These are phyloP conservation scores for Lithodes maja DNA, from an alignment of 2,888 invertebrate species.

Conservation along the genomic window DNA sequence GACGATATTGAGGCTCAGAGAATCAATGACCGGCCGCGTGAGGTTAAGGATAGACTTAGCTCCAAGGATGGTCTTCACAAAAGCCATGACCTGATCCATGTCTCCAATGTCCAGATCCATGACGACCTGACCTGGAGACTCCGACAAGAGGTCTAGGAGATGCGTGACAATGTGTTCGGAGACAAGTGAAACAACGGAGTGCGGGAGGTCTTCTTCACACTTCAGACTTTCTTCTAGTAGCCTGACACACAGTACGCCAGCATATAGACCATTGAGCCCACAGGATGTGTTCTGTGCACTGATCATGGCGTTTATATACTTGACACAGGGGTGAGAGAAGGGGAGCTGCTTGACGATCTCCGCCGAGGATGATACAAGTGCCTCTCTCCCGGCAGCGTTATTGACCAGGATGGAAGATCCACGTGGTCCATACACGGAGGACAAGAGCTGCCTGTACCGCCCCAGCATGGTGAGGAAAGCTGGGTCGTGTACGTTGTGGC, in stretches of 20 bases:
- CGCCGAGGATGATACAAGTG: constrained; percentile 48
- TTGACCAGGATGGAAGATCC: constrained; percentile 46
- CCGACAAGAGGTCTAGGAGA: constrained; percentile 28
- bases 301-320: constrained; percentile 67
- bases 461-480: constrained; percentile 44
- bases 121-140: constrained; percentile 43
- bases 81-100: constrained; percentile 45
- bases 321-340: constrained; percentile 59
- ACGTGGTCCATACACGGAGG: constrained; percentile 51
- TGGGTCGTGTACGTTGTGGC: constrained; percentile 49
- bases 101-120: constrained; percentile 57
- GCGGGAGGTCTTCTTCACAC: constrained; percentile 45
- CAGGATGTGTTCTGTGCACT: constrained; percentile 62
- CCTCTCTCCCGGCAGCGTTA: constrained; percentile 56
- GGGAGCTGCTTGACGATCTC: constrained; percentile 54
- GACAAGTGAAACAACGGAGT: constrained; percentile 20
- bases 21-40: constrained; percentile 10
- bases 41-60: constrained; percentile 42
- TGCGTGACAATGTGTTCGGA: constrained; percentile 53
- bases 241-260: constrained; percentile 46
- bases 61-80: constrained; percentile 54
- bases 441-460: constrained; percentile 45
- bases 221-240: constrained; percentile 47
- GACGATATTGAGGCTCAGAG: constrained; percentile 47
- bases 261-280: constrained; percentile 57